Evolutionary conservation across 2,113 vertebrate genomes (phyloP).

Genomic region (Marcusenius ussheri): DNA sequence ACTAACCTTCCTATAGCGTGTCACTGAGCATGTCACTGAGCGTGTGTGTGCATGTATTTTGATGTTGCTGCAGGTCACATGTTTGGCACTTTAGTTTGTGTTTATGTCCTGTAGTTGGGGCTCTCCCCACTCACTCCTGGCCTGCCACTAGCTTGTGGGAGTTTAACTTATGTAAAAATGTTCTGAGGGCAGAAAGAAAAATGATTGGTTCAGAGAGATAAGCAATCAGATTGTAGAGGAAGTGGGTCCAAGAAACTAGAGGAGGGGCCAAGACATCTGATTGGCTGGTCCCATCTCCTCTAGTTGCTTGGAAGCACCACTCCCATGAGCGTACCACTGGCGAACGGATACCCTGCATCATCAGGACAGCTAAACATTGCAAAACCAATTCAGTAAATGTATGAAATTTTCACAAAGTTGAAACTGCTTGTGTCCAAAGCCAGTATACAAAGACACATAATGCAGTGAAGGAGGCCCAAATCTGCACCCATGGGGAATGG

Average conservation of each 20-base stretch:
- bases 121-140: background rate
- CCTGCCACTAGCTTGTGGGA: too few relatives aligned
- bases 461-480: background rate
- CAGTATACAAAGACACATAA: too few relatives aligned
- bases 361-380: background rate
- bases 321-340: background rate
- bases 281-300: too few relatives aligned
- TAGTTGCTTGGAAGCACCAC: too few relatives aligned
- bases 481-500: background rate
- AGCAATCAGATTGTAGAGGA: too few relatives aligned
- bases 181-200: too few relatives aligned
- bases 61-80: background rate
- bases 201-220: too few relatives aligned
- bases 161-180: too few relatives aligned
- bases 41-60: background rate
- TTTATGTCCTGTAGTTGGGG: background rate
- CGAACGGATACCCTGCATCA: background rate
- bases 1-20: background rate
- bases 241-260: too few relatives aligned
- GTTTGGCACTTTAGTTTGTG: background rate
- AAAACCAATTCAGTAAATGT: too few relatives aligned
- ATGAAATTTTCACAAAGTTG: background rate
- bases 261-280: too few relatives aligned
- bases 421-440: background rate
- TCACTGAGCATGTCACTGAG: background rate